Evolutionary conservation across 2,888 invertebrate species (phyloP), one percentile per base, ranked within the genome.

Genomic region (Nephrocerus scutellatus): DNA sequence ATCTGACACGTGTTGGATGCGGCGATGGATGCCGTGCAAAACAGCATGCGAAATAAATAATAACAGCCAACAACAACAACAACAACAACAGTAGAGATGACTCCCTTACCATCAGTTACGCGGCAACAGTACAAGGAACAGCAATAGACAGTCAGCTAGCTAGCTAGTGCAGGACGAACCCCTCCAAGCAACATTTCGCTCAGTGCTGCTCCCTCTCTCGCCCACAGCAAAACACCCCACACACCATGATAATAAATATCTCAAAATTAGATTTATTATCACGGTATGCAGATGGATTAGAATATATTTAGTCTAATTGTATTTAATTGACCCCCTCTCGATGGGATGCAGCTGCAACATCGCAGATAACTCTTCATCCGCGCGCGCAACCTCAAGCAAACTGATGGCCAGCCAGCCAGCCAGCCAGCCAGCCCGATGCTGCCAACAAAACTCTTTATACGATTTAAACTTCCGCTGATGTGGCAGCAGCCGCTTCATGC

Each of bases 1-100:
- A 52, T 52, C 50, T 54, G 49, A 46, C 53, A 52, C 50, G 51
- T 52, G 50, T 47, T 44, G 43, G 34, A 36, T 28, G 29, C 14
- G 23, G 13, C 22, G 20, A 36, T 22, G 15, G 2, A 19, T 15
- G 10, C 25, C 25, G 19, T n/a, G 10, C 30, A 19, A 15, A 23
- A 36, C 24, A 6, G 29, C 15, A 29, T 16, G 15, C 21, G 23
- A 30, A 38, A 36, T 43, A 39, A 43, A 43, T 47, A 44, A 47
- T 44, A 42, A 42, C 32, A 40, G 42, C 40, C 47, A 42, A 44
- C n/a, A n/a, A n/a, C n/a, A n/a, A n/a, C n/a, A n/a, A n/a, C n/a
- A n/a, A n/a, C n/a, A n/a, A n/a, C n/a, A n/a, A n/a, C n/a, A n/a
- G n/a, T n/a, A n/a, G n/a, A n/a, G n/a, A n/a, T n/a, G n/a, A n/a